These are phyloP conservation scores for Neuroscelio doddi DNA, from an alignment of 2,888 invertebrate species.

Conservation along the genomic window DNA sequence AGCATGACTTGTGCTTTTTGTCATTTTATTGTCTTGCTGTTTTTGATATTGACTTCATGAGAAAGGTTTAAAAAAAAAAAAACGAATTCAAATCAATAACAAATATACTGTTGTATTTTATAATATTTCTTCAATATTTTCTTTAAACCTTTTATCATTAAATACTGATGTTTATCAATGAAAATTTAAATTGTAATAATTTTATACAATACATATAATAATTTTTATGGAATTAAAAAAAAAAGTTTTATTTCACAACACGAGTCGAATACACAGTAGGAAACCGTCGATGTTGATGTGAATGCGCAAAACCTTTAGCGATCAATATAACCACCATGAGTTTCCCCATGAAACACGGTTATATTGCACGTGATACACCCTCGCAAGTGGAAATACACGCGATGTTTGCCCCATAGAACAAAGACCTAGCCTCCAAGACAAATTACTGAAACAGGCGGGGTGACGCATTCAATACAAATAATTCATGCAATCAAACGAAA, in stretches of 20 bases:
- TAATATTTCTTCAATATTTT: too few species aligned
- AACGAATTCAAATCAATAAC: too few species aligned
- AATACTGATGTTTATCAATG: too few species aligned
- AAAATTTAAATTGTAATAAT: too few species aligned
- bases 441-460: constrained; percentile 23
- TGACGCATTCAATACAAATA: constrained; percentile 38
- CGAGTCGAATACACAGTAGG: not conserved
- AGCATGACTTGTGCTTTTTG: too few species aligned
- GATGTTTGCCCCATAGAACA: constrained; percentile 41
- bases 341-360: constrained; percentile 47
- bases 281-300: constrained; percentile 45
- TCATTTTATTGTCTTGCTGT: too few species aligned
- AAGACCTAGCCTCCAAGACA: constrained; percentile 28
- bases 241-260: not conserved
- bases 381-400: constrained; percentile 58
- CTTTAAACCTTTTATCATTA: too few species aligned
- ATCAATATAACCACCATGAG: constrained; percentile 65
- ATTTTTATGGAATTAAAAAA: not conserved
- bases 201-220: not conserved
- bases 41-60: too few species aligned
- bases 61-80: too few species aligned
- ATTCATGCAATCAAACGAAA: constrained; percentile 34
- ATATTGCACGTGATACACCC: constrained; percentile 52
- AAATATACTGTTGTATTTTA: too few species aligned
- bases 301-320: constrained; percentile 56